Conservation (phyloP, 2,113 vertebrate genomes). For the Centropus unirufus region DNA sequence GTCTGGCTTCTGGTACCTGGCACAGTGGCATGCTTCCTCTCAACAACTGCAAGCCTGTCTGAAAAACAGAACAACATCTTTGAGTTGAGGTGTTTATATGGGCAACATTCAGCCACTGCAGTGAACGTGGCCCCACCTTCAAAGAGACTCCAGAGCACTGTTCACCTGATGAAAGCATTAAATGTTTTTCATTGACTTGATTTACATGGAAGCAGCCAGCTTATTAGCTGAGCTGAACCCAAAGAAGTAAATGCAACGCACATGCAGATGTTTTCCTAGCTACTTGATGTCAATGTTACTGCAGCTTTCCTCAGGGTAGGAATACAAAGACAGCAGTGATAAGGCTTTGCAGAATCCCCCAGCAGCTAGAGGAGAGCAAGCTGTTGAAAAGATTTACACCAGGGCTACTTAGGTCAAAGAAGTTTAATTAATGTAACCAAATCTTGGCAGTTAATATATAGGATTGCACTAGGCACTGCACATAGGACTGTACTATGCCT, state of each 20-base stretch:
- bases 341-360: constrained; percentile 19
- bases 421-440: constrained; percentile 66
- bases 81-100: constrained; percentile 73
- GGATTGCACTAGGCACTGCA: background rate
- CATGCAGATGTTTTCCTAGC: constrained; percentile 66
- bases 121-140: constrained; percentile 55
- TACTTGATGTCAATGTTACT: constrained; percentile 46
- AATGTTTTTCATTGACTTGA: constrained; percentile 68
- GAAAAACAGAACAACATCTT: constrained; percentile 77
- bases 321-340: constrained; percentile 67
- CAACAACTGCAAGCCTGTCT: constrained; percentile 67
- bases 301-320: constrained; percentile 3
- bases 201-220: constrained; percentile 63
- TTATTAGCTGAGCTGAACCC: constrained; percentile 64
- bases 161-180: constrained; percentile 75
- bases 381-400: constrained; percentile 56
- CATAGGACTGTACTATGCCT: background rate
- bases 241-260: constrained; percentile 46
- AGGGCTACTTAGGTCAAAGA: constrained; percentile 60
- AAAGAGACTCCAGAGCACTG: constrained; percentile 64
- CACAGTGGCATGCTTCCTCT: constrained; percentile 54
- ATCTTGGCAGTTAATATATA: constrained; percentile 4
- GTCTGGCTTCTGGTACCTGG: constrained; percentile 62
- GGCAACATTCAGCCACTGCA: constrained; percentile 50
- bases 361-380: constrained; percentile 27